phyloP scores from a whole-genome alignment of 2,797 vertebrate species.

The Pachyuromys duprasi region DNA sequence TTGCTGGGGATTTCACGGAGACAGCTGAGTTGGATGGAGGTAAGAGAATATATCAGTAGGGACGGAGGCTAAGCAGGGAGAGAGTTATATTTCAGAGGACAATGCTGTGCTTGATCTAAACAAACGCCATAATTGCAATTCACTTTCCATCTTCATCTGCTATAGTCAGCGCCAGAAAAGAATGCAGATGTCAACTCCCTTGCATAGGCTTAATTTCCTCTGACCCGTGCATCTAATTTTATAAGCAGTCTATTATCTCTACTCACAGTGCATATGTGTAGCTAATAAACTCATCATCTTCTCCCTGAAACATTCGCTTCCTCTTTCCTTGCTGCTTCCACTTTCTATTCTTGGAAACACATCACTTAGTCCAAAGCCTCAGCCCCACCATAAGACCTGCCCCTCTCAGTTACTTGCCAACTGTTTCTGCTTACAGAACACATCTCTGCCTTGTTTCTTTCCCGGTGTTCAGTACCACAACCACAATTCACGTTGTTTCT shows the following conservation, averaged over 20 bases:
- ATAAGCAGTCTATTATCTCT: slow-evolving; percentile 52
- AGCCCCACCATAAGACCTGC: neutral
- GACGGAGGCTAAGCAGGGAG: slow-evolving; percentile 36
- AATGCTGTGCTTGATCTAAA: slow-evolving; percentile 28
- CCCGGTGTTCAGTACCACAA: neutral
- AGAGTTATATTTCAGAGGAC: neutral
- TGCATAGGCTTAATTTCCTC: slow-evolving; percentile 54
- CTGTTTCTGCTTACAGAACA: neutral
- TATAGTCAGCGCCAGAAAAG: slow-evolving; percentile 10
- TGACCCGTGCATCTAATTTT: slow-evolving; percentile 49
- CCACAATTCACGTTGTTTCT: neutral
- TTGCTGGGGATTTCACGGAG: slow-evolving; percentile 74
- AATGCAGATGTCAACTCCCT: slow-evolving; percentile 38
- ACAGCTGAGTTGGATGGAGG: slow-evolving; percentile 56
- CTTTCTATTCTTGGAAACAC: slow-evolving; percentile 51
- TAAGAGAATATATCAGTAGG: slow-evolving; percentile 47
- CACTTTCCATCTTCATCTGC: slow-evolving; percentile 32
- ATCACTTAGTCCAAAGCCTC: slow-evolving; percentile 3
- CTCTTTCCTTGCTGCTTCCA: neutral
- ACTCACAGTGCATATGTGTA: slow-evolving; percentile 34
- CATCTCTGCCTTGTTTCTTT: neutral
- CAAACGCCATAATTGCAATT: slow-evolving; percentile 38
- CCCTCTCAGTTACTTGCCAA: neutral
- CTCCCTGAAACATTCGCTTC: slow-evolving; percentile 23
- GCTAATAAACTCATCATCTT: slow-evolving; percentile 48